These are phyloP conservation scores for Sphecodes monilicornis DNA, from an alignment of 2,888 invertebrate genomes.

Conservation along the genomic window DNA sequence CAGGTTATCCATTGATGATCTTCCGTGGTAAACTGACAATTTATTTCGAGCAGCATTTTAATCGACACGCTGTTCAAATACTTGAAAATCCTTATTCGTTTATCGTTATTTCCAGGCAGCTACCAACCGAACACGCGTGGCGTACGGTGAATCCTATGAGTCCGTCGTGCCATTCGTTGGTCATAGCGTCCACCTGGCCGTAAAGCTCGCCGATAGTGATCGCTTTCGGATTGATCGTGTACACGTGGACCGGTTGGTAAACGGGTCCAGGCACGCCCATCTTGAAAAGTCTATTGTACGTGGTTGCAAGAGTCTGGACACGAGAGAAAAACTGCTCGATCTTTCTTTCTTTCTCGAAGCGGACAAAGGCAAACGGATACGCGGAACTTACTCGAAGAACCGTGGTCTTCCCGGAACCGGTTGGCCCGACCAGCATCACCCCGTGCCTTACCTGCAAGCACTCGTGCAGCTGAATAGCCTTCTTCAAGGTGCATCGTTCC, in stretches of 20 bases:
- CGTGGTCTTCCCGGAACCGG: constrained; percentile 94
- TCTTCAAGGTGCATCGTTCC: constrained; percentile 88
- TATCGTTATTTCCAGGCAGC: not conserved
- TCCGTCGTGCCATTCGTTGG: constrained; percentile 96
- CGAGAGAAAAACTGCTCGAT: not conserved
- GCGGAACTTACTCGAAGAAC: constrained; percentile 87
- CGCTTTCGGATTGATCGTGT: constrained; percentile 95
- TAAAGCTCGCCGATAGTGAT: constrained; percentile 95
- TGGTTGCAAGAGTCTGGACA: constrained; percentile 88
- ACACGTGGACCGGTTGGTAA: constrained; percentile 91
- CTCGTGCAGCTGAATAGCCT: constrained; percentile 94
- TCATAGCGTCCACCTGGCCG: constrained; percentile 93
- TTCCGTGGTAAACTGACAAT: constrained; percentile 84
- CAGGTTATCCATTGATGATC: constrained; percentile 97
- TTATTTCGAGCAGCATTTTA: not conserved
- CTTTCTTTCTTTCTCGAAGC: not conserved
- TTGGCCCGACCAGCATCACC: constrained; percentile 96
- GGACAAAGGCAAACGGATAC: not conserved
- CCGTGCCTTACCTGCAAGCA: constrained; percentile 97
- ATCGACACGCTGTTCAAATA: not conserved
- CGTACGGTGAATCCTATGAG: constrained; percentile 90
- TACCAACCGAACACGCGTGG: constrained; percentile 86
- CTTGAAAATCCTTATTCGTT: not conserved
- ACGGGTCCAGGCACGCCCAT: constrained; percentile 86
- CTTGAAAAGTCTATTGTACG: constrained; percentile 88